phyloP scores from a whole-genome alignment of 2,888 invertebrate genomes.

The Belgica antarctica region DNA sequence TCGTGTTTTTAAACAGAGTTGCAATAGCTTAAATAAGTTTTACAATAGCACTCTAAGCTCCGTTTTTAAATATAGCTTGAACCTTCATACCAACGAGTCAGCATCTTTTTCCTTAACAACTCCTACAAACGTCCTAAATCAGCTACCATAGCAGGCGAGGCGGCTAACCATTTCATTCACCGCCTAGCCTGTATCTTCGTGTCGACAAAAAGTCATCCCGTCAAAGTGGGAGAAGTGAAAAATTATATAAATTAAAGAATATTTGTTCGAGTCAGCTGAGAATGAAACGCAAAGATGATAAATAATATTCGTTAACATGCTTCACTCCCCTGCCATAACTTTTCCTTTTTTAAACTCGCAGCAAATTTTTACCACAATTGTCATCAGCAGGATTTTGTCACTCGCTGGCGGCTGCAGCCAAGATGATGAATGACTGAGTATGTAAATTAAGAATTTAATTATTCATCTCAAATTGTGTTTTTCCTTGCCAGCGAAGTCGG shows the following conservation, averaged over 20 bases:
- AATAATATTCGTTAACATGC: constrained; percentile 40
- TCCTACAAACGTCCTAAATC: too few relatives aligned
- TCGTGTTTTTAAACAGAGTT: too few relatives aligned
- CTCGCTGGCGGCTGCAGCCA: constrained; percentile 39
- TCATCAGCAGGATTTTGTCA: constrained; percentile 37
- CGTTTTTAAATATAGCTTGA: too few relatives aligned
- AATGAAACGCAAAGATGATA: constrained; percentile 36
- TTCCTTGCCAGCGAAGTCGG: constrained; percentile 25
- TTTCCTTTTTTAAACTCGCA: too few relatives aligned
- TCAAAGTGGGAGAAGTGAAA: constrained; percentile 32
- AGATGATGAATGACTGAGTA: constrained; percentile 43
- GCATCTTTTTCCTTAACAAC: too few relatives aligned
- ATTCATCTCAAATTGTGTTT: constrained; percentile 42
- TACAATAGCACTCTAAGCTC: too few relatives aligned
- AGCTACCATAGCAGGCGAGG: too few relatives aligned
- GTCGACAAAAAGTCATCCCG: not conserved
- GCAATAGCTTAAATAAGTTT: too few relatives aligned
- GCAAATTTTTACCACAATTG: constrained; percentile 30
- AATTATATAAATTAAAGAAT: constrained; percentile 36
- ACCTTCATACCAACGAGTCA: too few relatives aligned
- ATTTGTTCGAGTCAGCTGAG: constrained; percentile 1
- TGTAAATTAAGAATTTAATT: constrained; percentile 44
- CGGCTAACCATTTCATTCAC: too few relatives aligned
- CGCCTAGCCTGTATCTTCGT: too few relatives aligned
- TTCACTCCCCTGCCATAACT: not conserved